phyloP scores from a whole-genome alignment of 2,888 invertebrate species.

The Morpho deidamia region DNA sequence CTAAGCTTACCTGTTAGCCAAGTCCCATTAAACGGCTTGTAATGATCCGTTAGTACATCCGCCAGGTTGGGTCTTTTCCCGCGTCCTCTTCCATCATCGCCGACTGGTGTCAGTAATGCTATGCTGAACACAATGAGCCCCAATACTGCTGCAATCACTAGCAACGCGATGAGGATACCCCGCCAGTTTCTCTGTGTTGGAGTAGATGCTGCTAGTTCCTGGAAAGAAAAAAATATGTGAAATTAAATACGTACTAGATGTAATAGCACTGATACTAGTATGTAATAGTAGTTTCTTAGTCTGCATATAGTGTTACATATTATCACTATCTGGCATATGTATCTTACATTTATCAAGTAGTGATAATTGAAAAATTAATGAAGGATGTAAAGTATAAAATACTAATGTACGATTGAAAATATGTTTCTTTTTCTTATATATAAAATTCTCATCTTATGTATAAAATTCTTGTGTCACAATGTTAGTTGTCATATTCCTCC shows the following conservation, averaged over 20 bases:
- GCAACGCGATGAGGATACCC: constrained; percentile 93
- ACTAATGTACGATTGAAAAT: no score
- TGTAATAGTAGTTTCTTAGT: no score
- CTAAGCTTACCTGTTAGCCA: constrained; percentile 58
- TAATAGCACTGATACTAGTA: no score
- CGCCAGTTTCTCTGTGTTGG: constrained; percentile 96
- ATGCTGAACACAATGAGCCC: constrained; percentile 95
- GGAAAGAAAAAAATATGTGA: constrained; percentile 36
- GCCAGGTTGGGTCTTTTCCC: constrained; percentile 84
- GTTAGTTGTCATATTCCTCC: no score
- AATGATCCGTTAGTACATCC: constrained; percentile 80
- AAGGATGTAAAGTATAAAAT: no score
- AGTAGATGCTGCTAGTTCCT: constrained; percentile 93
- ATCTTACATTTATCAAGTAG: no score
- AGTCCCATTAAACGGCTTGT: constrained; percentile 84
- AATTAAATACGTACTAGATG: not conserved
- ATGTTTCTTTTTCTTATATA: no score
- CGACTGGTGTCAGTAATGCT: constrained; percentile 89
- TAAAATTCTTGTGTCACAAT: no score
- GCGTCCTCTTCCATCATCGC: constrained; percentile 83
- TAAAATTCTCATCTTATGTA: no score
- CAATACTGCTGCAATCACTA: constrained; percentile 93
- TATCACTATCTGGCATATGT: no score
- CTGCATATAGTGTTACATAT: no score
- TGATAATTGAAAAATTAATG: no score